phyloP scores from a whole-genome alignment of 2,888 invertebrate species.

The Tipula confusa region DNA sequence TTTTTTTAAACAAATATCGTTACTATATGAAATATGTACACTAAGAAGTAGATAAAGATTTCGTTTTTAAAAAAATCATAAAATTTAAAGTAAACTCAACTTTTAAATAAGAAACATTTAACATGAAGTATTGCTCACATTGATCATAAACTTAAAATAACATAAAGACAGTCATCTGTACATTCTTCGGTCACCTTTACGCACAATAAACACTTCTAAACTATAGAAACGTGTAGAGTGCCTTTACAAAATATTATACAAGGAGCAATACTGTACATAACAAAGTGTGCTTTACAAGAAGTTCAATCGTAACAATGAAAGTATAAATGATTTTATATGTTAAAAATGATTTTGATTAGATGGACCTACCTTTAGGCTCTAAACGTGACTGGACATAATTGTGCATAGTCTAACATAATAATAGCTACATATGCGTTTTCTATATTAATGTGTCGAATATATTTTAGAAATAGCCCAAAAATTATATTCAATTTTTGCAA shows the following conservation, averaged over 20 bases:
- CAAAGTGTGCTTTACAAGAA: not conserved
- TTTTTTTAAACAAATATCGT: slow-evolving; percentile 26
- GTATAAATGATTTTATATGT: not conserved
- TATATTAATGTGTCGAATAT: no score
- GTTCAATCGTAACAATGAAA: not conserved
- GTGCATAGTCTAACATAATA: not conserved
- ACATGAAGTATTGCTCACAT: slow-evolving; percentile 12
- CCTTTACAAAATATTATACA: not conserved
- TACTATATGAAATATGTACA: not conserved
- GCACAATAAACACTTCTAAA: not conserved
- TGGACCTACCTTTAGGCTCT: not conserved
- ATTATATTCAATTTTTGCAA: no score
- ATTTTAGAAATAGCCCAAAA: no score
- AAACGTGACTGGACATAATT: not conserved
- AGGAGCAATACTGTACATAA: slow-evolving; percentile 8
- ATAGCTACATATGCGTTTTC: no score
- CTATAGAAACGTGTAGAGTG: not conserved
- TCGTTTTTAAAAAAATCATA: not conserved
- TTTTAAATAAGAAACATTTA: not conserved
- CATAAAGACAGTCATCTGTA: slow-evolving; percentile 10
- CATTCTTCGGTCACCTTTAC: not conserved
- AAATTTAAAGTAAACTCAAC: not conserved
- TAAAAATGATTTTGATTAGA: not conserved
- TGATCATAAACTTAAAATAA: not conserved
- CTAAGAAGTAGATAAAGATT: not conserved